Conservation (phyloP, 2,113 vertebrate species). For the Daphoenositta chrysoptera region DNA sequence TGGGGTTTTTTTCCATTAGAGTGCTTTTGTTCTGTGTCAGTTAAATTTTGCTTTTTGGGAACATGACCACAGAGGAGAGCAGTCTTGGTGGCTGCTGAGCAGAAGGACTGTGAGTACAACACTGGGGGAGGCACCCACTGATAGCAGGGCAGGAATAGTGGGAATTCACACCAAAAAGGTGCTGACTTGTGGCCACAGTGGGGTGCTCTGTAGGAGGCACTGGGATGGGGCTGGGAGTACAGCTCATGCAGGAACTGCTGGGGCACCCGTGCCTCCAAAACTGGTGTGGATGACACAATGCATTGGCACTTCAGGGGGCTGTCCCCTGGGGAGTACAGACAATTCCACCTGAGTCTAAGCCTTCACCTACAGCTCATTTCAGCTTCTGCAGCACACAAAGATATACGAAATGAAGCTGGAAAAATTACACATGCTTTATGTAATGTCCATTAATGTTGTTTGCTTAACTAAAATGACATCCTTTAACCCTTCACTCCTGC, state of each 20-base stretch:
- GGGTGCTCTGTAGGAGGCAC: neutral
- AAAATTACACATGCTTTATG: neutral
- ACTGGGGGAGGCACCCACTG: neutral
- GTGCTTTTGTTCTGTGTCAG: neutral
- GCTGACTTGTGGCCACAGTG: rapidly evolving
- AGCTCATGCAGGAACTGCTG: neutral
- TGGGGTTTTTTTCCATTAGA: neutral
- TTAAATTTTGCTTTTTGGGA: neutral
- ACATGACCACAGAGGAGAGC: rapidly evolving
- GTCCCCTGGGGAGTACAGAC: neutral
- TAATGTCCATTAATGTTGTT: neutral
- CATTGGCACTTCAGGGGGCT: neutral
- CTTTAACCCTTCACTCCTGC: neutral
- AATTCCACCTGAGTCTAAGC: neutral
- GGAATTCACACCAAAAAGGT: neutral
- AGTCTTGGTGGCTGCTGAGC: neutral
- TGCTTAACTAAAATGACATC: neutral
- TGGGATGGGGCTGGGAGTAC: neutral
- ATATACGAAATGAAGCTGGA: neutral
- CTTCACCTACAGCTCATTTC: neutral
- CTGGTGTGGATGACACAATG: neutral
- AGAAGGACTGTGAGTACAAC: rapidly evolving
- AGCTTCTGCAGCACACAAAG: neutral
- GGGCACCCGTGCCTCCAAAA: neutral
- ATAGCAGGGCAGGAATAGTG: neutral